Percentiles rank a stretch among this genome's conserved stretches.
Evolutionary conservation across 2,797 vertebrate species (phyloP).

Genomic region (Trematomus bernacchii): DNA sequence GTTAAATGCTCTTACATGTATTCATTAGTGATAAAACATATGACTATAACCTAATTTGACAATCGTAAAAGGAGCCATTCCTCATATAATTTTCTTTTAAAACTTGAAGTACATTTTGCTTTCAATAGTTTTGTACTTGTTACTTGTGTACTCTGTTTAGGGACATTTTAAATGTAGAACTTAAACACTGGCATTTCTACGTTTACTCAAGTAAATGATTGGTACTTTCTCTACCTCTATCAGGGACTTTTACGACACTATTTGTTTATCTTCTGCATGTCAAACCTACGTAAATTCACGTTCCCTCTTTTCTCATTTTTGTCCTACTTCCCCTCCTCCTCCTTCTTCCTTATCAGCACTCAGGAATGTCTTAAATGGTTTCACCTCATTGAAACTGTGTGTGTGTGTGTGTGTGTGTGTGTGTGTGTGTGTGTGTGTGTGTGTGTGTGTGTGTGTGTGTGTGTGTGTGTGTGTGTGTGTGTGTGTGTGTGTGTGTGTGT

Average conservation of each 20-base stretch:
- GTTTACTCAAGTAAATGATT: not conserved
- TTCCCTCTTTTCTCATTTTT: not conserved
- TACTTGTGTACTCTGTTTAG: too few species aligned
- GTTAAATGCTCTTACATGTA: too few species aligned
- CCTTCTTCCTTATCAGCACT: constrained; percentile 42
- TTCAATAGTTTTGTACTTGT: too few species aligned
- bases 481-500: too few species aligned
- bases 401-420: not conserved
- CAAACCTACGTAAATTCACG: not conserved
- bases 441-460: not conserved
- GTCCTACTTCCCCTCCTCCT: constrained; percentile 5
- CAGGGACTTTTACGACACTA: too few species aligned
- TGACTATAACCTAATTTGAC: too few species aligned
- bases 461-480: not conserved
- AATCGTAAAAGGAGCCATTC: too few species aligned
- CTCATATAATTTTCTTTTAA: too few species aligned
- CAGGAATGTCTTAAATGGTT: constrained; percentile 59
- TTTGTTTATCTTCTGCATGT: not conserved
- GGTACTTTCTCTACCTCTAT: not conserved
- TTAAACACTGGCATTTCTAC: too few species aligned
- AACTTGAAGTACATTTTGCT: too few species aligned
- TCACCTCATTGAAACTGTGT: constrained; percentile 28
- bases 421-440: not conserved
- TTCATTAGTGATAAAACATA: too few species aligned
- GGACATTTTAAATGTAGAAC: too few species aligned